These are phyloP conservation scores for Cantharis nigra DNA, from an alignment of 2,888 invertebrate species.

Conservation along the genomic window DNA sequence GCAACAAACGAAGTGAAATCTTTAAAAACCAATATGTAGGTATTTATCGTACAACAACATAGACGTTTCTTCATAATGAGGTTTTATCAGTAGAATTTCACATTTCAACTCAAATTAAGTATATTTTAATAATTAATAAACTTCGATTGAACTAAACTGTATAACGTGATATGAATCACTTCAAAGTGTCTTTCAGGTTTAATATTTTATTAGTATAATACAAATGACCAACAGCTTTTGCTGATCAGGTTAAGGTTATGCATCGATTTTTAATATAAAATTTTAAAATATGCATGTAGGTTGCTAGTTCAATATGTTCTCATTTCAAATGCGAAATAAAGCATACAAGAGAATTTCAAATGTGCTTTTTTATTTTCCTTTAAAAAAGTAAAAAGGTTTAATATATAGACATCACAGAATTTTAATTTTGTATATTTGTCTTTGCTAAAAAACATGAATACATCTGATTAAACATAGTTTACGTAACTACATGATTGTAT, in stretches of 20 bases:
- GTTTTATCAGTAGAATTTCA: not conserved
- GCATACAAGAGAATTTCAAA: not conserved
- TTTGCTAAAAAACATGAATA: not conserved
- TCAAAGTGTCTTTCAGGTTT: not conserved
- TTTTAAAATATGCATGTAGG: not conserved
- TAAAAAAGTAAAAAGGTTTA: not conserved
- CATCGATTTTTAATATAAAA: not conserved
- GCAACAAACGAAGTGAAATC: not conserved
- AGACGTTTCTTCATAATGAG: not conserved
- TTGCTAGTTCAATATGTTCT: not conserved
- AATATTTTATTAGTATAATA: not conserved
- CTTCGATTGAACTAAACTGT: not conserved
- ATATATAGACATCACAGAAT: not conserved
- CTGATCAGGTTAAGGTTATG: not conserved
- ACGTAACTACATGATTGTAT: no score
- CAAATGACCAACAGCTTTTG: not conserved
- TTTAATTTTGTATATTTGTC: not conserved
- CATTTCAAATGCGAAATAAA: not conserved
- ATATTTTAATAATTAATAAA: not conserved
- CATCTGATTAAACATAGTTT: no score
- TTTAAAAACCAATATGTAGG: not conserved
- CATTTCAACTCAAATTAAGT: not conserved
- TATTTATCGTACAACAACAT: not conserved
- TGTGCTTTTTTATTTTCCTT: not conserved
- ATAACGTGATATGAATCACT: not conserved